Evolutionary conservation across 2,888 invertebrate genomes (phyloP).

Genomic region (Pediacus dermestoides): DNA sequence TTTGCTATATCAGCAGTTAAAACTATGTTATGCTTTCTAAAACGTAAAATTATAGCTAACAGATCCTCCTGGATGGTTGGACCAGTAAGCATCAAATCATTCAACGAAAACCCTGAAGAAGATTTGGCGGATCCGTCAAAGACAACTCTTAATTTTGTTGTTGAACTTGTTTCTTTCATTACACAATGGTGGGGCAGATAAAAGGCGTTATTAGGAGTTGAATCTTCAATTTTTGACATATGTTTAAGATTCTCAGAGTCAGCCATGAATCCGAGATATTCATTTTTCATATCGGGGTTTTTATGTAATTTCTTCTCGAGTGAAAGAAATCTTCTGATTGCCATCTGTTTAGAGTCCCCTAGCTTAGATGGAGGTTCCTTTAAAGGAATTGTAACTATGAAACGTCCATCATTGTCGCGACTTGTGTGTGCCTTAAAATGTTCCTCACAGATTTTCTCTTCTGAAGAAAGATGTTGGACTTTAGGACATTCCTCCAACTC

Average conservation of each 20-base stretch:
- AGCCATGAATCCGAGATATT: conserved; percentile 20
- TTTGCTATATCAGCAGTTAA: conserved; percentile 28
- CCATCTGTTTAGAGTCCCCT: too few relatives aligned
- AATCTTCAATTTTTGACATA: conserved; percentile 12
- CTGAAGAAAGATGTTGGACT: too few relatives aligned
- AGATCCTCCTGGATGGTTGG: conserved; percentile 27
- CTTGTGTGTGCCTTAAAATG: not conserved
- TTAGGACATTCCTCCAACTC: conserved; percentile 17
- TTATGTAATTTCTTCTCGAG: too few relatives aligned
- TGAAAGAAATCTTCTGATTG: too few relatives aligned
- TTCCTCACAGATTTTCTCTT: conserved; percentile 11
- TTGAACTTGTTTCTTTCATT: conserved; percentile 23
- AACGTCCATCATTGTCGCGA: too few relatives aligned
- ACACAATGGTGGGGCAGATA: conserved; percentile 33
- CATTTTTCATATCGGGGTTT: too few relatives aligned
- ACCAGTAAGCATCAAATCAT: conserved; percentile 23
- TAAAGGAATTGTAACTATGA: too few relatives aligned
- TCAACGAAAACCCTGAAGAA: conserved; percentile 20
- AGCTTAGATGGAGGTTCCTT: too few relatives aligned
- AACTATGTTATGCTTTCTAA: conserved; percentile 24
- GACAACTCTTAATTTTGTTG: conserved; percentile 31
- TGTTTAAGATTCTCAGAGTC: conserved; percentile 20
- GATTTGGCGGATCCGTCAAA: conserved; percentile 27
- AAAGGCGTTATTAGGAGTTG: conserved; percentile 10
- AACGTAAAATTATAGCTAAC: conserved; percentile 24